These are phyloP conservation scores for Ennomos quercinarius DNA, from an alignment of 2,888 invertebrate genomes.

Conservation along the genomic window DNA sequence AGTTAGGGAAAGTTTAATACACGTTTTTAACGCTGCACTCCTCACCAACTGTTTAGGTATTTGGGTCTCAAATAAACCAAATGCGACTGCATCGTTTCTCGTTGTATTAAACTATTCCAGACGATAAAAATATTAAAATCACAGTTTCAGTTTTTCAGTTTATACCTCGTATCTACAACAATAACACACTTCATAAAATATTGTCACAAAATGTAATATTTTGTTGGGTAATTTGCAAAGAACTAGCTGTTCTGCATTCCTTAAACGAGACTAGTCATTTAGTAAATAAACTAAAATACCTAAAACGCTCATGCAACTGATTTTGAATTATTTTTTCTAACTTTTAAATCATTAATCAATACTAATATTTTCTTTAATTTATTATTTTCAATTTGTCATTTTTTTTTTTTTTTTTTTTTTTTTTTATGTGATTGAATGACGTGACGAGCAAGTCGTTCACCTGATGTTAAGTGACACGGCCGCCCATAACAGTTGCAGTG, in stretches of 20 bases:
- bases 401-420: too few species aligned
- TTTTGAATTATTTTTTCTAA: conserved; percentile 4
- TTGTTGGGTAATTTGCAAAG: conserved; percentile 31
- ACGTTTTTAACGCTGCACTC: too few species aligned
- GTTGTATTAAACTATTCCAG: conserved; percentile 14
- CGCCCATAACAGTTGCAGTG: too few species aligned
- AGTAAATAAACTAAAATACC: conserved; percentile 41
- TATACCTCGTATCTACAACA: neutral
- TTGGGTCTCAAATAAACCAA: conserved; percentile 8
- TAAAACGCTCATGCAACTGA: conserved; percentile 14
- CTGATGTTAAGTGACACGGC: too few species aligned
- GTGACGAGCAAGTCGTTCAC: too few species aligned
- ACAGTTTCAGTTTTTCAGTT: neutral
- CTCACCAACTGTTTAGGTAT: too few species aligned
- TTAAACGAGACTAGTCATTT: conserved; percentile 56
- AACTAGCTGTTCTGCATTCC: conserved; percentile 49
- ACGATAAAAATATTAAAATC: neutral
- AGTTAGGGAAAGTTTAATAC: conserved; percentile 13
- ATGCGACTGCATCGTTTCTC: neutral
- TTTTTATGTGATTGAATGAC: too few species aligned
- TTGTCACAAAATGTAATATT: conserved; percentile 22
- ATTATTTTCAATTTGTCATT: too few species aligned
- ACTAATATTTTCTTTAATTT: neutral
- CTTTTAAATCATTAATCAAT: neutral
- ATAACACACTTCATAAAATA: neutral